Base-by-base conservation (phyloP, 2,797 vertebrate species). In the Chloroceryle inda region DNA sequence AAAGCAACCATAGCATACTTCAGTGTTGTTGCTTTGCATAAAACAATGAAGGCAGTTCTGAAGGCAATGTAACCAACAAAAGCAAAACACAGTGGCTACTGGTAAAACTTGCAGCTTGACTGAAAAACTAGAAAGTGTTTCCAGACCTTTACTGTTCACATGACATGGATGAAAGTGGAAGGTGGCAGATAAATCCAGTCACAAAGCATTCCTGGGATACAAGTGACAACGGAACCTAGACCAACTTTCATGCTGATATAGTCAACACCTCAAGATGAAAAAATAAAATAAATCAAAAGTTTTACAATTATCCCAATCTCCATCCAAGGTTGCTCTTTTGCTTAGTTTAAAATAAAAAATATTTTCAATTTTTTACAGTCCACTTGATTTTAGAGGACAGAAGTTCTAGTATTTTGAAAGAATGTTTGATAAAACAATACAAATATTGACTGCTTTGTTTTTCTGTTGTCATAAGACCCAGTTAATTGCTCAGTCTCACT, bases 161-260 rank as follows among this genome's bases (percentile, higher is more conserved):
- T 44, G 19, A 38, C 14, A 67, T 8, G 29, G 21, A 27, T 62
- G 44, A 27, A 88, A 80, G 10, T 16, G 29, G 24, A 71, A 35
- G 49, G 13, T 6, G 2, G 9, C 44, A 62, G 75, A 89, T 11
- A 88, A 78, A 86, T 55, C 17, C 42, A 50, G 20, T 58, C 58
- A 86, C 13, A 16, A 74, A 66, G 11, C 22, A 42, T 10, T 16
- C 19, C 13, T 68, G 42, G 20, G 47, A 11, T 11, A 72, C 0
- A 0, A 52, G 8, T 2, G 3, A 49, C 37, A 66, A 13, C 0
- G 2, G 37, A 92, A 63, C 17, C 8, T 55, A 66, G 17, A 55
- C 24, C 14, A 2, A 6, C 16, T 79, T 84, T 69, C 44, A 66
- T 9, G 11, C 61, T 50, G 14, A 31, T 47, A 61, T 1, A 75